Conservation (phyloP, 2,797 vertebrate genomes). For the Hemitrygon akajei region DNA sequence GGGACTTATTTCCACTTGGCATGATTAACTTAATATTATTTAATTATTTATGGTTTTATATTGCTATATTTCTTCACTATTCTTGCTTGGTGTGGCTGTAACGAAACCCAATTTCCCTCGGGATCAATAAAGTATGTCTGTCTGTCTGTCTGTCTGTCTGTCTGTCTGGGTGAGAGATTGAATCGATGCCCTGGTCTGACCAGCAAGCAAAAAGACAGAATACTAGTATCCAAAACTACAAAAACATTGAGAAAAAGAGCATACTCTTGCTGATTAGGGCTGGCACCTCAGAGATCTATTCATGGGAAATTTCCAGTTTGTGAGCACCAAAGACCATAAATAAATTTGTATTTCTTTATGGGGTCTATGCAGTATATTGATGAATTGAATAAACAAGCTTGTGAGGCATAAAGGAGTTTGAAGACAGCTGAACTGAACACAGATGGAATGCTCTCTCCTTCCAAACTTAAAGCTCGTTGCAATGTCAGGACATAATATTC, state of each 20-base stretch:
- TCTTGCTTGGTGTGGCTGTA: too few species aligned
- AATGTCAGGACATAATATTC: too few species aligned
- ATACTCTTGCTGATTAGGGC: background rate
- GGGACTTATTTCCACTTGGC: too few species aligned
- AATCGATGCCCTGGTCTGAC: background rate
- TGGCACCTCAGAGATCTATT: too few species aligned
- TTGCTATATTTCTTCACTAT: too few species aligned
- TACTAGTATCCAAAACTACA: background rate
- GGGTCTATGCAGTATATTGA: background rate
- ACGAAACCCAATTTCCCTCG: too few species aligned
- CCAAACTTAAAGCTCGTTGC: background rate
- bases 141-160: too few species aligned
- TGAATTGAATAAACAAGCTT: background rate
- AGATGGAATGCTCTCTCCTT: background rate
- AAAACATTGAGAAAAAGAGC: background rate
- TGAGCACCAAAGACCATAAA: background rate
- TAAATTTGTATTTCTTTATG: background rate
- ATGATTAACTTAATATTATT: too few species aligned
- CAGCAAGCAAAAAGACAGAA: background rate
- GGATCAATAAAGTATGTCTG: too few species aligned
- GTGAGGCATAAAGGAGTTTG: background rate
- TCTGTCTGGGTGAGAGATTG: background rate
- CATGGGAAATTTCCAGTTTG: background rate
- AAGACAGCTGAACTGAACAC: too few species aligned
- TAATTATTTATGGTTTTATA: too few species aligned